These are phyloP conservation scores for Lamproptera curius DNA, from an alignment of 2,888 invertebrate genomes.

Conservation along the genomic window DNA sequence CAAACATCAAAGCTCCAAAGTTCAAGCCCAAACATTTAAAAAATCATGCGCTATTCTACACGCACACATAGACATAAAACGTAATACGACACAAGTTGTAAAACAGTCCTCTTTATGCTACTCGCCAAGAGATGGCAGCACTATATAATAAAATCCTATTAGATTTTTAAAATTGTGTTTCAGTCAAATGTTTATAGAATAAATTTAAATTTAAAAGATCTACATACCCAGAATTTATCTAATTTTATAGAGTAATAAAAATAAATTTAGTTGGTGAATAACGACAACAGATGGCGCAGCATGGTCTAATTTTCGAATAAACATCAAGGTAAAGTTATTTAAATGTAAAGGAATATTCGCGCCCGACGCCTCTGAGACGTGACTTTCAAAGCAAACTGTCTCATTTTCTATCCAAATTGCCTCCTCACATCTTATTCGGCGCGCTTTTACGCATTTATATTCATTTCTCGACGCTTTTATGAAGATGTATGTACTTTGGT, in stretches of 20 bases:
- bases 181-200: conserved; percentile 1
- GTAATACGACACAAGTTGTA: conserved; percentile 34
- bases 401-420: conserved; percentile 68
- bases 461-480: conserved; percentile 58
- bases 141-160: too few species aligned
- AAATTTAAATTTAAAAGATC: neutral
- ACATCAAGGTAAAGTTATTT: conserved; percentile 20
- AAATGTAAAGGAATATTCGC: conserved; percentile 24
- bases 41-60: conserved; percentile 50
- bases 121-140: conserved; percentile 28
- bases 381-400: conserved; percentile 64
- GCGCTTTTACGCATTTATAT: conserved; percentile 60
- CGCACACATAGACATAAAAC: conserved; percentile 45
- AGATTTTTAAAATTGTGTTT: too few species aligned
- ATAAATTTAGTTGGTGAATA: neutral
- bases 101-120: conserved; percentile 38
- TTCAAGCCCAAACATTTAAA: conserved; percentile 14
- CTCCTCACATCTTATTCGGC: conserved; percentile 63
- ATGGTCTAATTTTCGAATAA: conserved; percentile 26
- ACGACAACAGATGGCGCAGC: conserved; percentile 47
- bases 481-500: conserved; percentile 54
- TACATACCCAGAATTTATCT: neutral
- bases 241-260: neutral
- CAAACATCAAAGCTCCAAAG: too few species aligned
- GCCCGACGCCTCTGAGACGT: conserved; percentile 48